Conservation (phyloP, 2,797 vertebrate genomes). For the Morelia viridis region DNA sequence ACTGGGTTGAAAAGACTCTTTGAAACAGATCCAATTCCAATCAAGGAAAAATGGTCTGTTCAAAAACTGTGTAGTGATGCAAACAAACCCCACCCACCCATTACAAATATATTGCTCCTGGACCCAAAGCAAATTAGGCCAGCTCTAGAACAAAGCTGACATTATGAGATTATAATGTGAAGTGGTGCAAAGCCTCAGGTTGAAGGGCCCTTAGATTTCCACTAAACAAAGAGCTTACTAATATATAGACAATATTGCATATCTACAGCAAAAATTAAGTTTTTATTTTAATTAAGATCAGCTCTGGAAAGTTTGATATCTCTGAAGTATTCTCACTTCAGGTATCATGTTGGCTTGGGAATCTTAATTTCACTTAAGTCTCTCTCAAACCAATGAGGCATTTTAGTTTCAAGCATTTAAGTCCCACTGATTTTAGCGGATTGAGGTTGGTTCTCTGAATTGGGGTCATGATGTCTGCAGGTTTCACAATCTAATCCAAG, state of each 20-base stretch:
- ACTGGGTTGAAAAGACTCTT: too few species aligned
- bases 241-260: background rate
- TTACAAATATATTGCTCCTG: too few species aligned
- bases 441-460: background rate
- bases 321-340: background rate
- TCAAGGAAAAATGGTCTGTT: too few species aligned
- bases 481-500: conserved; percentile 4
- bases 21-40: too few species aligned
- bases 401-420: background rate
- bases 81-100: too few species aligned
- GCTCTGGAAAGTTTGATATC: background rate
- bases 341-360: background rate
- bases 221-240: background rate
- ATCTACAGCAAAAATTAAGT: background rate
- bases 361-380: background rate
- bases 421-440: background rate
- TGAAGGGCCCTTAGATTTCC: background rate
- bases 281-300: background rate
- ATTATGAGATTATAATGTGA: too few species aligned
- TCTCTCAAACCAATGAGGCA: background rate
- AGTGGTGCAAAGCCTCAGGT: too few species aligned
- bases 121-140: too few species aligned
- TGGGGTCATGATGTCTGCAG: background rate
- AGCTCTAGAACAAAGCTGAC: too few species aligned
- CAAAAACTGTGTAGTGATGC: too few species aligned